Conservation (phyloP, 2,113 vertebrate genomes). For the Lichenostomus cassidix region DNA sequence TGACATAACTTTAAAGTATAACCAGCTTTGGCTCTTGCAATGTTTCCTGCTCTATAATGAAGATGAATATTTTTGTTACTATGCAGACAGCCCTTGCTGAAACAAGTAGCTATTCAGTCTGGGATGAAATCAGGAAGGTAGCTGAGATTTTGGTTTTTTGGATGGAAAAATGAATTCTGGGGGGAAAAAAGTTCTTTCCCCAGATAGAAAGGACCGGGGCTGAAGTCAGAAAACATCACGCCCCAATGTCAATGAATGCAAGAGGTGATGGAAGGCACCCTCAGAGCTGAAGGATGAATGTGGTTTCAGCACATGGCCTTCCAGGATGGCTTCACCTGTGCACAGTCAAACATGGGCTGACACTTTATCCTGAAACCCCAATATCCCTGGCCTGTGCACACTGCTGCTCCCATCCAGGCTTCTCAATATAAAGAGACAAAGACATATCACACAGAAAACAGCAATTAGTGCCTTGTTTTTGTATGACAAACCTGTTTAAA, state of each 20-base stretch:
- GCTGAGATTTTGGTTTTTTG: neutral
- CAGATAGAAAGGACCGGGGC: neutral
- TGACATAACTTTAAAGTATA: neutral
- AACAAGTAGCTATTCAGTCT: neutral
- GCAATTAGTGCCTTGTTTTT: neutral
- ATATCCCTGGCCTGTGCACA: neutral
- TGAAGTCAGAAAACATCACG: neutral
- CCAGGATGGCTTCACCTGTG: neutral
- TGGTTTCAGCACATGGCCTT: neutral
- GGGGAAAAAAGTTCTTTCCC: neutral
- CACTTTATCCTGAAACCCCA: neutral
- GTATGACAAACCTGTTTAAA: neutral
- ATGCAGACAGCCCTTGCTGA: neutral
- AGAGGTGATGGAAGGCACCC: neutral
- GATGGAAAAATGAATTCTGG: neutral
- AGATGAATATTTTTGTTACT: neutral
- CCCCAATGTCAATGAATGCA: rapidly evolving
- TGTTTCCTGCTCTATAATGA: neutral
- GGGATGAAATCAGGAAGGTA: neutral
- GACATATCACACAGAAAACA: neutral
- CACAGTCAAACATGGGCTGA: neutral
- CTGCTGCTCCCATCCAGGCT: neutral
- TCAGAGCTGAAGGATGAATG: neutral
- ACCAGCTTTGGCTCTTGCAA: neutral
- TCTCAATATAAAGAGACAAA: neutral